Evolutionary conservation across 2,797 vertebrate genomes (phyloP).

Genomic region (Lophius americanus): DNA sequence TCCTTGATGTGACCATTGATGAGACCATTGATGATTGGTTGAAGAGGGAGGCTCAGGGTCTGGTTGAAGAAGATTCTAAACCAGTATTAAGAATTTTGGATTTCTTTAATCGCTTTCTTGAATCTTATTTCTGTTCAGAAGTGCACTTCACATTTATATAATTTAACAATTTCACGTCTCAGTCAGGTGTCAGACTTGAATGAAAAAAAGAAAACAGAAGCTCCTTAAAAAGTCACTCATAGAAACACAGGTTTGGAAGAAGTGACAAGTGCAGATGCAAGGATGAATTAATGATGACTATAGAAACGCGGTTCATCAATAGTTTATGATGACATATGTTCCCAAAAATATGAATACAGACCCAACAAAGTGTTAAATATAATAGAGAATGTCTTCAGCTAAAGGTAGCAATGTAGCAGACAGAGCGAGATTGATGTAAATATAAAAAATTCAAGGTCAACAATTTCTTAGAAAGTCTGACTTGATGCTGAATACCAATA

Average conservation of each 20-base stretch:
- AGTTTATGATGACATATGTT: slow-evolving; percentile 42
- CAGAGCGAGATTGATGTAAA: no score
- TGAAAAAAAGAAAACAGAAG: background rate
- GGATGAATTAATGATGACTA: slow-evolving; percentile 51
- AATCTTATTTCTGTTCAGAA: background rate
- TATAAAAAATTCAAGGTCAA: no score
- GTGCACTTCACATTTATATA: background rate
- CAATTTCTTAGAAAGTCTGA: no score
- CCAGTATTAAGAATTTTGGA: background rate
- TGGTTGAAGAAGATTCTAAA: background rate
- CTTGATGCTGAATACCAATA: no score
- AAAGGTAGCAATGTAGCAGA: no score
- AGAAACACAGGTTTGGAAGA: slow-evolving; percentile 1
- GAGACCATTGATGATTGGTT: slow-evolving; percentile 73
- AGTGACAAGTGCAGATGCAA: slow-evolving; percentile 29
- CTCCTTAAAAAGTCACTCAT: background rate
- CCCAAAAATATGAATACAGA: slow-evolving; percentile 14
- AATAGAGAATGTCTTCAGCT: no score
- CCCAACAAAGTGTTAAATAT: background rate
- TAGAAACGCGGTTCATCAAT: slow-evolving; percentile 41
- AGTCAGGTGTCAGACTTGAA: background rate
- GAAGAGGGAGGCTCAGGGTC: slow-evolving; percentile 10
- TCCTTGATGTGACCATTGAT: slow-evolving; percentile 17
- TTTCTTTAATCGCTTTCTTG: background rate
- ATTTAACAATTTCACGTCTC: slow-evolving; percentile 1